Evolutionary conservation across 2,888 invertebrate species (phyloP).

Genomic region (Campoplex nolae): DNA sequence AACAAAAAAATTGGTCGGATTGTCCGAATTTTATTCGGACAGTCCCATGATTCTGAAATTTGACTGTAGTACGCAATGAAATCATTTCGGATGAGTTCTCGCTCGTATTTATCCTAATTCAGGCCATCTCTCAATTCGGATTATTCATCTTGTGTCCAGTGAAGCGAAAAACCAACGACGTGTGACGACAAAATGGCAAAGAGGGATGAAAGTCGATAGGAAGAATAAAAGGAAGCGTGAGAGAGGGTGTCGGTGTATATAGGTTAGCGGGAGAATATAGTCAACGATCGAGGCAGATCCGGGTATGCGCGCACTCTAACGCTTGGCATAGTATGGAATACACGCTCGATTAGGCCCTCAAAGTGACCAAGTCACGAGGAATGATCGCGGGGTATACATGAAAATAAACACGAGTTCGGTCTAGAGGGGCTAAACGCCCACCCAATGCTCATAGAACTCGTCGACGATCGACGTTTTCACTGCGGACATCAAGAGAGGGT

Average conservation of each 20-base stretch:
- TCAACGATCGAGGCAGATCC: constrained; percentile 7
- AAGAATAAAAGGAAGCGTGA: not conserved
- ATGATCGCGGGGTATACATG: constrained; percentile 69
- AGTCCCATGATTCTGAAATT: not conserved
- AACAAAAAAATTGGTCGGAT: not conserved
- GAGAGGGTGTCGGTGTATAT: not conserved
- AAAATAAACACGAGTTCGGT: constrained; percentile 69
- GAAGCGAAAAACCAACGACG: constrained; percentile 1
- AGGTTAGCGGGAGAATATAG: not conserved
- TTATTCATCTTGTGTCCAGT: not conserved
- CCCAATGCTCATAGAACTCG: constrained; percentile 34
- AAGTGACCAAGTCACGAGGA: constrained; percentile 69
- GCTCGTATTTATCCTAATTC: not conserved
- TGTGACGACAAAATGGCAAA: constrained; percentile 2
- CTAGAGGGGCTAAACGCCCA: constrained; percentile 50
- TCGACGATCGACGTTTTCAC: constrained; percentile 60
- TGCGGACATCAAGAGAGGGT: constrained; percentile 39
- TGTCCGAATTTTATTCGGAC: not conserved
- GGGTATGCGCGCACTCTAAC: constrained; percentile 33
- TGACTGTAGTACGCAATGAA: not conserved
- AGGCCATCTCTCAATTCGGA: not conserved
- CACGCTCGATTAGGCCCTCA: constrained; percentile 68
- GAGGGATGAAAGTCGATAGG: not conserved
- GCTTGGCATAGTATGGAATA: constrained; percentile 35
- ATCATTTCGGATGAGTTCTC: not conserved